A percentile compares a stretch with the other conserved stretches of the same genome.
phyloP scores from a whole-genome alignment of 30 jellyfish, hydroid and myxozoan genomes.

The Cassiopea xamachana region DNA sequence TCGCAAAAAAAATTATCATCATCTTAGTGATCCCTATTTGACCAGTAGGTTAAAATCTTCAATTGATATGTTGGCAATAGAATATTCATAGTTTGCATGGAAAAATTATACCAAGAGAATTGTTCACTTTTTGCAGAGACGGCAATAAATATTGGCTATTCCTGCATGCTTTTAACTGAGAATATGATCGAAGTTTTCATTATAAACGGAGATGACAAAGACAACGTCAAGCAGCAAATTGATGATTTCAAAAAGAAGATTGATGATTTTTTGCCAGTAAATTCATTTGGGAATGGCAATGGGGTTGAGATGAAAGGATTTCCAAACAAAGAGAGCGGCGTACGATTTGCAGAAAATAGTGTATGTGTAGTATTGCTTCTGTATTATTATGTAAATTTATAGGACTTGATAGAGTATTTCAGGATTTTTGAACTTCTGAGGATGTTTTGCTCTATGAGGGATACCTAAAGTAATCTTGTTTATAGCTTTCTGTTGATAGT shows the following conservation, averaged over 20 bases:
- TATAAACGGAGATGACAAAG: constrained; percentile 73
- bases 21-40: too few species aligned
- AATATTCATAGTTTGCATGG: too few species aligned
- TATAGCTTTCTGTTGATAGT: not conserved
- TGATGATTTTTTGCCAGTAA: constrained; percentile 44
- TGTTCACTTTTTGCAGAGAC: constrained; percentile 70
- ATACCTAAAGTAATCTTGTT: too few species aligned
- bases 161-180: constrained; percentile 97
- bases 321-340: not conserved
- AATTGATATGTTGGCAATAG: too few species aligned
- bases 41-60: too few species aligned
- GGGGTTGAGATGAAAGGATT: constrained; percentile 53
- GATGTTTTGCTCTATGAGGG: too few species aligned
- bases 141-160: constrained; percentile 96
- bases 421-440: too few species aligned
- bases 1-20: too few species aligned
- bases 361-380: not conserved
- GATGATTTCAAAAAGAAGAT: constrained; percentile 35
- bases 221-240: constrained; percentile 62
- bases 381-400: too few species aligned
- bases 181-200: constrained; percentile 85
- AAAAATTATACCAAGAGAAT: too few species aligned
- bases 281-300: constrained; percentile 4
- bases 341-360: constrained; percentile 40
- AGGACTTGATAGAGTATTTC: too few species aligned